A percentile compares a stretch with the other conserved stretches of the same genome.
These are phyloP conservation scores for Kradibia gibbosae DNA, from an alignment of 1,140 invertebrate species.

Conservation along the genomic window DNA sequence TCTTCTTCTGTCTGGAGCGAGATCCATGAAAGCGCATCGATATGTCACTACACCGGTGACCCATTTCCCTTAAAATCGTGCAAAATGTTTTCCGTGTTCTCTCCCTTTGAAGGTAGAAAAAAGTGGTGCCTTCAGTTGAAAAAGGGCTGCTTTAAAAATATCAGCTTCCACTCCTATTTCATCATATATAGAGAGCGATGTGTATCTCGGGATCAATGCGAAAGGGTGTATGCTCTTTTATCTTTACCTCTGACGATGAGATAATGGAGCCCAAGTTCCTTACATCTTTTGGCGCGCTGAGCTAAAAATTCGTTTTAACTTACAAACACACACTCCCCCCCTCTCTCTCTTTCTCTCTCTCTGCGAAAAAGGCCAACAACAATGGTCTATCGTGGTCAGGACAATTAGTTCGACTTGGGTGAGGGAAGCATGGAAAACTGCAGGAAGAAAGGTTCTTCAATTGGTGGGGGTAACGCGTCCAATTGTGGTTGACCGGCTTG, in stretches of 20 bases:
- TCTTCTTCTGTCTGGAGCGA: too few relatives aligned
- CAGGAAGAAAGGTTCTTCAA: conserved; percentile 55
- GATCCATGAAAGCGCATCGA: too few relatives aligned
- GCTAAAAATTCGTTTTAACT: background rate
- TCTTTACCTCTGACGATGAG: conserved; percentile 50
- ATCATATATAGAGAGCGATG: conserved; percentile 26
- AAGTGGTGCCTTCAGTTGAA: background rate
- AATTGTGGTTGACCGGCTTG: conserved; percentile 72
- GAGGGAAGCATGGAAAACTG: conserved; percentile 45
- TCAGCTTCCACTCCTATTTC: conserved; percentile 7
- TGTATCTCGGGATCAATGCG: conserved; percentile 47
- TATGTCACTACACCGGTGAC: conserved; percentile 45
- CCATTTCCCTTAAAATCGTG: conserved; percentile 59
- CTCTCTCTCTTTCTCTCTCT: background rate
- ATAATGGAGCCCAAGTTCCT: background rate
- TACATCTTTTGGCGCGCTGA: background rate
- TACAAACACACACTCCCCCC: background rate
- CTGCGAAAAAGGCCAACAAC: conserved; percentile 62
- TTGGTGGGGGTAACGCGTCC: conserved; percentile 70
- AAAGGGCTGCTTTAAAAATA: background rate
- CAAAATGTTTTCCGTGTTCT: conserved; percentile 48
- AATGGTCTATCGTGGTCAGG: conserved; percentile 36
- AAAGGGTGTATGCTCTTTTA: conserved; percentile 60
- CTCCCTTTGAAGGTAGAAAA: conserved; percentile 4
- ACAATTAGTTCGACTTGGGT: conserved; percentile 31